Evolutionary conservation across 2,888 invertebrate species (phyloP).

Genomic region (Megalurothrips usitatus): DNA sequence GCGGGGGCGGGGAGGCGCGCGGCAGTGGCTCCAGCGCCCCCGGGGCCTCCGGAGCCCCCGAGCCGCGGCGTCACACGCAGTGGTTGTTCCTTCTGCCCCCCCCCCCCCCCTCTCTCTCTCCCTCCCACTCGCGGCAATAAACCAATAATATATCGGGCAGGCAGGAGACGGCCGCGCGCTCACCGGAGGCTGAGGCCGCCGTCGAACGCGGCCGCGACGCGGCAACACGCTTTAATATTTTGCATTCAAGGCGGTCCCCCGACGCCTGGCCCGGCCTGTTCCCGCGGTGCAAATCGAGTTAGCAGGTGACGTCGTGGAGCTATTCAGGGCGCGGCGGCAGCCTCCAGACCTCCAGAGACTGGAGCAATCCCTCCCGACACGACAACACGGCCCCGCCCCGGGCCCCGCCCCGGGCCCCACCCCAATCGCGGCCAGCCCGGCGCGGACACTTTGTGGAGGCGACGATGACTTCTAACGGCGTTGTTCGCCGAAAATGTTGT

Average conservation of each 20-base stretch:
- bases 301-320: not conserved
- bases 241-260: not conserved
- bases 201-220: no score
- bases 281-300: not conserved
- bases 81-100: not conserved
- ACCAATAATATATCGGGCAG: no score
- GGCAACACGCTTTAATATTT: no score
- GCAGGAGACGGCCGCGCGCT: no score
- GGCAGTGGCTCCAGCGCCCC: not conserved
- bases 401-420: no score
- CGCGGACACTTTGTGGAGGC: not conserved
- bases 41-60: no score
- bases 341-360: not conserved
- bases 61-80: not conserved
- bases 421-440: not conserved
- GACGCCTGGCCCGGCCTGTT: not conserved
- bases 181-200: no score
- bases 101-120: no score
- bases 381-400: no score
- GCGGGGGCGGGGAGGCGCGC: not conserved
- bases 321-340: not conserved
- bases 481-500: not conserved
- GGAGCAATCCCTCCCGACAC: not conserved
- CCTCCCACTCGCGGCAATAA: no score
- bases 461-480: not conserved